Conservation (phyloP, 1,140 invertebrate genomes). For the Centruroides sculpturatus region DNA sequence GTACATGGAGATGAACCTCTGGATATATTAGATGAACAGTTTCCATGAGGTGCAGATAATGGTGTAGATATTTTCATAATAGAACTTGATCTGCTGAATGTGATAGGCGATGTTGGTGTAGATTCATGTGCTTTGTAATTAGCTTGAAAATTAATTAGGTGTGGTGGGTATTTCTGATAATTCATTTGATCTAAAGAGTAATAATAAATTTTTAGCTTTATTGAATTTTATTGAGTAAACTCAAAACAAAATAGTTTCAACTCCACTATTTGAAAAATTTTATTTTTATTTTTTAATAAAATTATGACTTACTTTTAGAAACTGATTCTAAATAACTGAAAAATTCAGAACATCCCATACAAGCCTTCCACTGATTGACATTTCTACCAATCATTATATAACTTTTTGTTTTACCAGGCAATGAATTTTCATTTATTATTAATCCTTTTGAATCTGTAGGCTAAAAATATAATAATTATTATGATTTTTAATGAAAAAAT, state of each 20-base stretch:
- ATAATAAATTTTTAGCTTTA: neutral
- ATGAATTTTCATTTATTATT: neutral
- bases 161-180: constrained; percentile 43
- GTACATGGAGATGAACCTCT: neutral
- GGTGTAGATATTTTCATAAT: neutral
- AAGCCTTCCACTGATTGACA: constrained; percentile 41
- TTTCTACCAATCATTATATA: constrained; percentile 46
- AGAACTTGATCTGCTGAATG: neutral
- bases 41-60: neutral
- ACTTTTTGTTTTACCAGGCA: constrained; percentile 8
- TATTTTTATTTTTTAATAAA: neutral
- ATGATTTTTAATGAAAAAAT: too few relatives aligned
- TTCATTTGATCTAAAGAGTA: constrained; percentile 37
- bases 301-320: neutral
- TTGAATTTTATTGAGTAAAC: too few relatives aligned
- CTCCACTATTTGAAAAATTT: too few relatives aligned
- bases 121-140: constrained; percentile 1
- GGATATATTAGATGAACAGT: neutral
- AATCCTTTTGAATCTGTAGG: too few relatives aligned
- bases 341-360: constrained; percentile 18
- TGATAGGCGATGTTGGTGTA: constrained; percentile 7
- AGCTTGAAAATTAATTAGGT: constrained; percentile 2
- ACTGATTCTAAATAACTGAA: neutral
- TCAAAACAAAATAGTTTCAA: too few relatives aligned
- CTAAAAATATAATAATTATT: too few relatives aligned